Base-by-base conservation (phyloP, 1,140 invertebrate species). In the Mizuhopecten yessoensis region DNA sequence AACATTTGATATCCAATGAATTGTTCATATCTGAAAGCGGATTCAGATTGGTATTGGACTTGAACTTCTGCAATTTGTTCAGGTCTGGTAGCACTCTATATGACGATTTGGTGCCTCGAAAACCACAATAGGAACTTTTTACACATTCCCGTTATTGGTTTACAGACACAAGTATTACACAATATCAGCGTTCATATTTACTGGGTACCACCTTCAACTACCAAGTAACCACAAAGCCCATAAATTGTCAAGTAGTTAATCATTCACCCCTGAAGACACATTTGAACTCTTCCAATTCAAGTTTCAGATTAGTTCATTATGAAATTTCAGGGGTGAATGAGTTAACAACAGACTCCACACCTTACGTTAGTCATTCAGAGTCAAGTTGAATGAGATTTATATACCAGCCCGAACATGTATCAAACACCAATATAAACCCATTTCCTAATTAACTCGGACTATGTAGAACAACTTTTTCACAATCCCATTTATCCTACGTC, bases 371-470 rank as follows among this genome's bases (percentile, higher is more conserved):
- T n/a, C n/a, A n/a, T n/a, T n/a, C n/a, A n/a, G n/a, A n/a, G n/a
- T n/a, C n/a, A n/a, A n/a, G n/a, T n/a, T n/a, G n/a, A n/a, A n/a
- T n/a, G n/a, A n/a, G n/a, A n/a, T 17, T 75, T 29, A n/a, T n/a
- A 75, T 1, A 15, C 5, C 11, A 20, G 45, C 45, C 23, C n/a
- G 17, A 7, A 75, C 57, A 75, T 75, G 23, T 75, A 75, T n/a
- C 57, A 75, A 17, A 17, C 57, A 9, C 29, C 20, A 9, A 75
- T 29, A 75, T 29, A 75, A 29, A 75, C 57, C 23, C 23, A 7
- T 75, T 75, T 75, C 29, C 57, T 75, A 75, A 75, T 75, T 75
- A 75, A n/a, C n/a, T n/a, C n/a, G n/a, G n/a, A n/a, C n/a, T n/a
- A n/a, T n/a, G n/a, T n/a, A n/a, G n/a, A n/a, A n/a, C n/a, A n/a